phyloP scores from a whole-genome alignment of 2,797 vertebrate genomes.

The Scyliorhinus canicula region DNA sequence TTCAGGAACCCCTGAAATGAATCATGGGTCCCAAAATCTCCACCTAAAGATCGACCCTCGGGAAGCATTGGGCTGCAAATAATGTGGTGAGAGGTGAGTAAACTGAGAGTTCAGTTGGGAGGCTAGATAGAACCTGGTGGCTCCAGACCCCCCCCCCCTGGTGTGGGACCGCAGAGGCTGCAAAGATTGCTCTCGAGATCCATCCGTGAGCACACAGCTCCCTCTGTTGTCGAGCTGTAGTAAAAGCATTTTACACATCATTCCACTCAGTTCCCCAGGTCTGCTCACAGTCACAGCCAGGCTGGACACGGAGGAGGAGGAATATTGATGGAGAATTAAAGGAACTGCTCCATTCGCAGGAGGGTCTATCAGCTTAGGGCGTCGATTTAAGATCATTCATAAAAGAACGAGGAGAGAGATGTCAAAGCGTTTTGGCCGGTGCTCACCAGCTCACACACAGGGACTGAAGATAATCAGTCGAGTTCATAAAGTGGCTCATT shows the following conservation, averaged over 20 bases:
- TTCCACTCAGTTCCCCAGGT: not conserved
- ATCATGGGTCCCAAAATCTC: not conserved
- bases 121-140: not conserved
- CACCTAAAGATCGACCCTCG: not conserved
- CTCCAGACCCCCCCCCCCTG: not conserved
- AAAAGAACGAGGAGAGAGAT: too few relatives aligned
- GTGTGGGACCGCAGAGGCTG: not conserved
- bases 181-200: not conserved
- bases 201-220: not conserved
- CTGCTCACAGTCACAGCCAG: not conserved
- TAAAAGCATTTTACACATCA: not conserved
- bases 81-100: not conserved
- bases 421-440: too few relatives aligned
- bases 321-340: not conserved
- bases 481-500: too few relatives aligned
- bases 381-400: not conserved
- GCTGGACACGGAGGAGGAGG: not conserved
- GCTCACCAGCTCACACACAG: too few relatives aligned
- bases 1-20: not conserved
- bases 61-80: not conserved
- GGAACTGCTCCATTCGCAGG: not conserved
- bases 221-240: not conserved
- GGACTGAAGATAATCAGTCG: too few relatives aligned
- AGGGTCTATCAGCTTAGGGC: not conserved
- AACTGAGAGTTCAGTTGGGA: rapidly evolving